Percentiles rank a stretch among this genome's conserved stretches.
Conservation (phyloP, 2,797 vertebrate species). For the Trichosurus vulpecula region DNA sequence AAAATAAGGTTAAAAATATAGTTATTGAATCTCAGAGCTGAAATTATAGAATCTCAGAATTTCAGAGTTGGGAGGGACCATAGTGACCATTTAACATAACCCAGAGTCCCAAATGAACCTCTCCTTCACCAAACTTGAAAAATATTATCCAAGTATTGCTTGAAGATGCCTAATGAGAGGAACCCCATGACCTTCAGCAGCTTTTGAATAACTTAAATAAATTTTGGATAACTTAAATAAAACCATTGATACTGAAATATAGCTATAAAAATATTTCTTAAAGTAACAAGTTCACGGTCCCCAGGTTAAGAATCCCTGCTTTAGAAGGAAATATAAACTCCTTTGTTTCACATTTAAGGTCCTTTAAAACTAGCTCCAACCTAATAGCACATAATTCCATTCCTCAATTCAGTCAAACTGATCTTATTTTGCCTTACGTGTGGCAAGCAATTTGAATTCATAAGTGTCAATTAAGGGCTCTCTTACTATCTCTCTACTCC, state of each 20-base stretch:
- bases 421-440: no score
- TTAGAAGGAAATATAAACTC: neutral
- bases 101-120: neutral
- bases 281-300: neutral
- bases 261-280: neutral
- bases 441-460: neutral
- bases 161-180: neutral
- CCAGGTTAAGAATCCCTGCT: neutral
- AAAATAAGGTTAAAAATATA: neutral
- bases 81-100: neutral
- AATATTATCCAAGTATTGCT: neutral
- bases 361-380: neutral
- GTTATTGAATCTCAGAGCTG: neutral
- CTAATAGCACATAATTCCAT: neutral
- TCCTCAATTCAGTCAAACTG: neutral
- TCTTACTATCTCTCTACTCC: neutral
- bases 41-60: neutral
- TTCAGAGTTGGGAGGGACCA: neutral
- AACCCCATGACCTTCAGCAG: neutral
- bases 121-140: neutral
- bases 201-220: neutral
- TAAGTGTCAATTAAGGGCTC: neutral
- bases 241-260: neutral
- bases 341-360: neutral
- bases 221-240: neutral